These are phyloP conservation scores for Nycticebus coucang DNA, from an alignment of 2,113 vertebrate species.

Conservation along the genomic window DNA sequence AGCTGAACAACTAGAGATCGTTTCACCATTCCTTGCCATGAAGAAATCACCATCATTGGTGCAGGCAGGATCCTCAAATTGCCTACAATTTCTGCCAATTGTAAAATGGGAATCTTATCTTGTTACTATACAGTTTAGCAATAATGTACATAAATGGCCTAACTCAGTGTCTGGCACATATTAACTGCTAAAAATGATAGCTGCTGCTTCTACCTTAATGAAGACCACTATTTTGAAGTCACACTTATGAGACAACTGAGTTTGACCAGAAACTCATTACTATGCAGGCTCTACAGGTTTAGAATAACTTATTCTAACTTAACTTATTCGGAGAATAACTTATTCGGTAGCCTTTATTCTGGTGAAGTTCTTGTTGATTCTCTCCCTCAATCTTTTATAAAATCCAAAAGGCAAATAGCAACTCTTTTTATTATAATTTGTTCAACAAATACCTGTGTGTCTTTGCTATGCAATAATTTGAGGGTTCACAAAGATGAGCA, in stretches of 20 bases:
- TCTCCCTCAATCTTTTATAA: not conserved
- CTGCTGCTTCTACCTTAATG: not conserved
- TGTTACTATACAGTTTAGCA: not conserved
- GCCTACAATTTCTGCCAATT: not conserved
- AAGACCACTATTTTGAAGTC: not conserved
- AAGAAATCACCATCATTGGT: not conserved
- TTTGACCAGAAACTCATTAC: constrained; percentile 5
- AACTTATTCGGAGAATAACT: not conserved
- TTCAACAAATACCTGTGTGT: constrained; percentile 53
- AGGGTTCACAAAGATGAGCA: constrained; percentile 31
- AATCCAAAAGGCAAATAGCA: constrained; percentile 74
- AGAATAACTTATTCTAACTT: not conserved
- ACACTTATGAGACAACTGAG: not conserved
- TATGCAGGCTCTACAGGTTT: not conserved
- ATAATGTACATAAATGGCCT: not conserved
- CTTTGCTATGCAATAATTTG: constrained; percentile 24
- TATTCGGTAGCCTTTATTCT: not conserved
- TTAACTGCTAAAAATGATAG: not conserved
- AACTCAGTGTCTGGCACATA: not conserved
- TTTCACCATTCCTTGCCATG: not conserved
- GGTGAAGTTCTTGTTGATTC: not conserved
- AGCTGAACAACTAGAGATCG: not conserved
- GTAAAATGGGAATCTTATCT: not conserved
- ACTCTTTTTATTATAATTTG: constrained; percentile 61
- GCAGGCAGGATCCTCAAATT: not conserved